These are phyloP conservation scores for Drosophila triauraria DNA, from an alignment of 1,140 invertebrate species.

Conservation along the genomic window DNA sequence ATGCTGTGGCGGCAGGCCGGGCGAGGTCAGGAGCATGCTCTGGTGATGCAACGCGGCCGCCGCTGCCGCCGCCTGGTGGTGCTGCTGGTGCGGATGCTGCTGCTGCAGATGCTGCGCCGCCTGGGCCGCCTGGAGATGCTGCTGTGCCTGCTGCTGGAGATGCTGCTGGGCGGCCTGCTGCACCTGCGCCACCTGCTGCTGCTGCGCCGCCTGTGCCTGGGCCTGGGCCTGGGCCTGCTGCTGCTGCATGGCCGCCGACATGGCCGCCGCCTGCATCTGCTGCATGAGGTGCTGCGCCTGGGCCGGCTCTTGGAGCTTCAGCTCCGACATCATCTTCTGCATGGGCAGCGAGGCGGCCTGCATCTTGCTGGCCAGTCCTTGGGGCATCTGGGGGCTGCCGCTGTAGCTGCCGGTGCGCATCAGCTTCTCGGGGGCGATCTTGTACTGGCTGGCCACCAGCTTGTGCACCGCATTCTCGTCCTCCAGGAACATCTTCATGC, in stretches of 20 bases:
- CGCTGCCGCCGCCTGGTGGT: constrained; percentile 88
- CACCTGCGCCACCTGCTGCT: constrained; percentile 86
- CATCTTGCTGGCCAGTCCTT: constrained; percentile 90
- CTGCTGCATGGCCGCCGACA: constrained; percentile 86
- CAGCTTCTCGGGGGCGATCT: constrained; percentile 97
- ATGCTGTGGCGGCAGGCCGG: constrained; percentile 88
- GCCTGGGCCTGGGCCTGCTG: constrained; percentile 86
- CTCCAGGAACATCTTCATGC: constrained; percentile 99
- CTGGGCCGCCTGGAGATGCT: constrained; percentile 84
- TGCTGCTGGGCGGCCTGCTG: constrained; percentile 90
- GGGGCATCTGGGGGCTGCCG: constrained; percentile 91
- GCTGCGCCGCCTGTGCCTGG: constrained; percentile 86
- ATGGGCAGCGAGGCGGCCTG: constrained; percentile 87
- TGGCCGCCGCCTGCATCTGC: constrained; percentile 86
- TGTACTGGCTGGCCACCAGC: constrained; percentile 98
- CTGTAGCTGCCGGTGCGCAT: constrained; percentile 97
- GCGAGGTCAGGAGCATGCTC: constrained; percentile 88
- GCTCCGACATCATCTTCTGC: constrained; percentile 90
- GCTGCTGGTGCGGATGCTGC: constrained; percentile 71
- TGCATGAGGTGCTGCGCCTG: constrained; percentile 89
- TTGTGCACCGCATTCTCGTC: constrained; percentile 99
- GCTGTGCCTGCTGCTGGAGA: constrained; percentile 86
- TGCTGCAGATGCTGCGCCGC: constrained; percentile 5
- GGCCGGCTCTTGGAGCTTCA: constrained; percentile 89
- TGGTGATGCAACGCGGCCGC: constrained; percentile 87